Base-by-base conservation (phyloP, 2,888 invertebrate species). In the Aethes cnicana region DNA sequence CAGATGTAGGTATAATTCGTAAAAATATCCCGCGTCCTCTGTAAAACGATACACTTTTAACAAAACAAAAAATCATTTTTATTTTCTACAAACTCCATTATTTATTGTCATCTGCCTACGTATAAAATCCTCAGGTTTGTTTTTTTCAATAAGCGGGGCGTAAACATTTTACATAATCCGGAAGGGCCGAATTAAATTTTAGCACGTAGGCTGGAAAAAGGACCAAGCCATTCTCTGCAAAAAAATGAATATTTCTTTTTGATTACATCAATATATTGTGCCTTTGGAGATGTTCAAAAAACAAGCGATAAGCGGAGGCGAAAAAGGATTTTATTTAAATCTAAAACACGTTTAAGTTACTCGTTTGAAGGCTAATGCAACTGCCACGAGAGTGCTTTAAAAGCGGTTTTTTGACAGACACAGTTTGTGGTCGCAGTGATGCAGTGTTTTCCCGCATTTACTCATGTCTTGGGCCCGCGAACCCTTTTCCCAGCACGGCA, bases 221-320 rank as follows among this genome's bases (percentile, higher is more conserved):
- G 76, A 74, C 81, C 77, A 78, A 74, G 85, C 86, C 81, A 84
- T 83, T 68, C 69, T 69, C 64, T 44, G 41, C 58, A 64, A 76
- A 70, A 76, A 80, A 86, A 85, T 69, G 84, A 81, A 86, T 88
- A 88, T 88, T 85, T 88, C 87, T 86, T 88, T 88, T 88, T 88
- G 85, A 88, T 88, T 88, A 88, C 85, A 86, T 87, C 86, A 86
- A 87, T 88, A 86, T 85, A 85, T 81, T 81, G 79, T 77, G 73
- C 76, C 78, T 81, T 79, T 69, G n/a, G n/a, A n/a, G 56, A 57
- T 55, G 77, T 50, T 53, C 37, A 54, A 65, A 72, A 39, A 14
- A 7, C 25, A 48, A 14, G 20, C 20, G 20, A n/a, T 11, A 0
- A 56, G 61, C 63, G 59, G 30, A 37, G 18, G 4, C 16, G 2